These are phyloP conservation scores for Pyxicephalus adspersus DNA, from an alignment of 2,113 vertebrate species.

Conservation along the genomic window DNA sequence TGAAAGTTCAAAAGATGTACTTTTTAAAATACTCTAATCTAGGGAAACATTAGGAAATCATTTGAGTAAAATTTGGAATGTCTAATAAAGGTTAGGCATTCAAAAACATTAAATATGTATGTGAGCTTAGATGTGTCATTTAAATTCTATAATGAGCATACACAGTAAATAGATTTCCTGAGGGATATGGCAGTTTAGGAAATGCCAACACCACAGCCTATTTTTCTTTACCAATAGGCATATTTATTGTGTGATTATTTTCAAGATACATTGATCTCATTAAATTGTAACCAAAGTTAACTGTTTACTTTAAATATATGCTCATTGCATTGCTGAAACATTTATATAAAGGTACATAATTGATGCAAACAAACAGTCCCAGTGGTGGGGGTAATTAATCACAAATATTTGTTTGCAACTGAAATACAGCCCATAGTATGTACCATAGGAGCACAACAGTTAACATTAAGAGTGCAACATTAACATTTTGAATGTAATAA, in stretches of 20 bases:
- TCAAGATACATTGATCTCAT: not conserved
- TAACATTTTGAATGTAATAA: no score
- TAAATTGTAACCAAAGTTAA: not conserved
- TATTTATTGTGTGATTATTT: constrained; percentile 3
- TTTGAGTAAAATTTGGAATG: constrained; percentile 23
- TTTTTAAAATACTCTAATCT: constrained; percentile 13
- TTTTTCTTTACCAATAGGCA: not conserved
- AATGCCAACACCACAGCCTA: constrained; percentile 12
- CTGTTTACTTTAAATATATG: not conserved
- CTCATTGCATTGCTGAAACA: not conserved
- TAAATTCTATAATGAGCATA: constrained; percentile 34
- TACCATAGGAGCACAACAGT: no score
- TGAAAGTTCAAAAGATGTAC: constrained; percentile 27
- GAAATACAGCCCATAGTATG: no score
- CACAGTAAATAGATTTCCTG: constrained; percentile 26
- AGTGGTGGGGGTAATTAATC: no score
- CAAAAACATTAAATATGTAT: constrained; percentile 30
- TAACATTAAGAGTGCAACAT: no score
- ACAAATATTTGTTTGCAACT: no score
- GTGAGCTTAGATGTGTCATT: constrained; percentile 33
- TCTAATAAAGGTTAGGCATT: constrained; percentile 33
- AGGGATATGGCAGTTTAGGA: constrained; percentile 4
- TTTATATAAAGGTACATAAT: not conserved
- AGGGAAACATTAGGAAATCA: constrained; percentile 32
- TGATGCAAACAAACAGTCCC: not conserved